Conservation (phyloP, 2,888 invertebrate genomes). For the Gymnosoma rotundatum region DNA sequence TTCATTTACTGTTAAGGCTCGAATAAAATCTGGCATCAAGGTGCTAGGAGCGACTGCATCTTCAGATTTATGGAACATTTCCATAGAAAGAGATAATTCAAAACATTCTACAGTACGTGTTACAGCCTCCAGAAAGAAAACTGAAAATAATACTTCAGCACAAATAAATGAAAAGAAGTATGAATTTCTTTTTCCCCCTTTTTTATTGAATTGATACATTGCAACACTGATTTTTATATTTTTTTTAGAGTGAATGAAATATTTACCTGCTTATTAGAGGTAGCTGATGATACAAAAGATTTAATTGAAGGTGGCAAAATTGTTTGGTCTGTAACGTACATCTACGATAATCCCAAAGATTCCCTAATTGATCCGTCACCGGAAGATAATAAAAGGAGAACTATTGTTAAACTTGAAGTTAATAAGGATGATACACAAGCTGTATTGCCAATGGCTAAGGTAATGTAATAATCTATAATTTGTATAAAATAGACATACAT, state of each 20-base stretch:
- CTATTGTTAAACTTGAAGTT: constrained; percentile 92
- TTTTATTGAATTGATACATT: not conserved
- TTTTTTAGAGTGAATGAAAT: constrained; percentile 87
- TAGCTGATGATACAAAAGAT: constrained; percentile 89
- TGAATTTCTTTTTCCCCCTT: not conserved
- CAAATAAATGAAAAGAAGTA: constrained; percentile 49
- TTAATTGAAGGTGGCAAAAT: constrained; percentile 92
- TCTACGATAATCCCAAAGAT: constrained; percentile 84
- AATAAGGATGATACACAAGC: constrained; percentile 97
- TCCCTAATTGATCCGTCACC: constrained; percentile 76
- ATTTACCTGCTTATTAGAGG: constrained; percentile 95
- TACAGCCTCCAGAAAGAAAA: constrained; percentile 89
- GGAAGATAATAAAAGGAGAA: constrained; percentile 84
- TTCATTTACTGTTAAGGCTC: constrained; percentile 93
- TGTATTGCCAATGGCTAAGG: constrained; percentile 96
- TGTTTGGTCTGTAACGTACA: constrained; percentile 92
- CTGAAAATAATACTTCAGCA: constrained; percentile 72
- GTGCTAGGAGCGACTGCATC: constrained; percentile 92
- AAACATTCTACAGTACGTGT: constrained; percentile 95
- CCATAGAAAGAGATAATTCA: constrained; percentile 90
- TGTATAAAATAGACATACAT: too few relatives aligned
- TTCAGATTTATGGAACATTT: constrained; percentile 92
- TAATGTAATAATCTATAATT: constrained; percentile 76
- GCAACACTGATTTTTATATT: not conserved
- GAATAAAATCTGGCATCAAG: constrained; percentile 93